These are phyloP conservation scores for Gorsachius magnificus DNA, from an alignment of 2,797 vertebrate genomes.

Conservation along the genomic window DNA sequence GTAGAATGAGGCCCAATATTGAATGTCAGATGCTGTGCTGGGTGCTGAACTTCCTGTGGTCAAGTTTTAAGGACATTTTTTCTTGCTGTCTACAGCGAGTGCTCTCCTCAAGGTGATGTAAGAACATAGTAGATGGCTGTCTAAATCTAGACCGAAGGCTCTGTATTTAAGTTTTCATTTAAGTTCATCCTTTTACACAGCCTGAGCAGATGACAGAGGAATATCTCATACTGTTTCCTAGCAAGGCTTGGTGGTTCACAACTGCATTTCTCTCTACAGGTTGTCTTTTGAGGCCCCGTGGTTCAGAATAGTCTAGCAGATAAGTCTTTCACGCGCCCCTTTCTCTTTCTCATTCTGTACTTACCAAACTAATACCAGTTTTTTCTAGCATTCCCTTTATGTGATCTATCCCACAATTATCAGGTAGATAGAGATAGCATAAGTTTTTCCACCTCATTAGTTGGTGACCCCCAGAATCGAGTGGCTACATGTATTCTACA, in stretches of 20 bases:
- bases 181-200: neutral
- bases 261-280: neutral
- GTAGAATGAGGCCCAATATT: neutral
- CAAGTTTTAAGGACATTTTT: neutral
- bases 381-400: neutral
- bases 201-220: neutral
- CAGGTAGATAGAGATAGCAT: neutral
- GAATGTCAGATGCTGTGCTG: neutral
- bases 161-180: neutral
- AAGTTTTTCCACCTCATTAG: neutral
- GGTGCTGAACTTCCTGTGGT: neutral
- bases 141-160: neutral
- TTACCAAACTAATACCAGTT: neutral
- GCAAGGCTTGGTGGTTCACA: neutral
- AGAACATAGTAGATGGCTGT: neutral
- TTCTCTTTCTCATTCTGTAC: neutral
- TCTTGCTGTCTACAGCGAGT: neutral
- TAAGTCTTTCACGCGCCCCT: neutral
- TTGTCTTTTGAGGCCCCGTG: neutral
- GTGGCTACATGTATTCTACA: neutral
- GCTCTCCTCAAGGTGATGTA: neutral
- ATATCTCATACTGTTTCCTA: neutral
- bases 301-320: neutral
- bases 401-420: neutral
- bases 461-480: neutral